Evolutionary conservation across 2,888 invertebrate genomes (phyloP), one percentile per base, ranked within the genome.

Genomic region (Eupithecia centaureata): DNA sequence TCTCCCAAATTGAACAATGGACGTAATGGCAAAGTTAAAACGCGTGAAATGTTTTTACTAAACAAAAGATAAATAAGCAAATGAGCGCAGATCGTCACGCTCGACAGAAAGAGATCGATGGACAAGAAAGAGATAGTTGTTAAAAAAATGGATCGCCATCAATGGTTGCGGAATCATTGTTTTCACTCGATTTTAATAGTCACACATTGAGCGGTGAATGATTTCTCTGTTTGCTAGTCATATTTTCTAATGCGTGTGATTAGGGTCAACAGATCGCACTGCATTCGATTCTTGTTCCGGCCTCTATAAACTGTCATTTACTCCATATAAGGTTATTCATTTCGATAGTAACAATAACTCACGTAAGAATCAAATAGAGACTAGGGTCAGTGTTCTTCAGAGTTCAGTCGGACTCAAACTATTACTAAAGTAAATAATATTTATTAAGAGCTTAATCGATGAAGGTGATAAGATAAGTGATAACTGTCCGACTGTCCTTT

Each of bases 211-310:
- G 78, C 72, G 67, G 72, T 75, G 74, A 77, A 78, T 73, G 81
- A 77, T 86, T 85, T 84, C 83, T 85, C 79, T 80, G 77, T 81
- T 80, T 83, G 75, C 78, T 73, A 79, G 81, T 75, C 76, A 79
- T 83, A 83, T 85, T 85, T 57, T 84, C 85, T 83, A 84, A 80
- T 82, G 82, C 79, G 79, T 83, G 84, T 84, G 82, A 86, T 86
- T 85, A 86, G 79, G 86, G 86, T 85, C 81, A 86, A 73, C 75
- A 77, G 79, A 83, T 80, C 79, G 77, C 68, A 61, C 68, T 74
- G 70, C 72, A 67, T 73, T 73, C 72, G 67, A 74, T 67, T 57
- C 54, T 65, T 70, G 70, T 64, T 65, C 63, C 66, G 65, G 72
- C 15, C 60, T 56, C 33, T 70, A 66, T 68, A 65, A 72, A 72